phyloP scores from a whole-genome alignment of 2,797 vertebrate genomes.

The Tolypeutes matacus region DNA sequence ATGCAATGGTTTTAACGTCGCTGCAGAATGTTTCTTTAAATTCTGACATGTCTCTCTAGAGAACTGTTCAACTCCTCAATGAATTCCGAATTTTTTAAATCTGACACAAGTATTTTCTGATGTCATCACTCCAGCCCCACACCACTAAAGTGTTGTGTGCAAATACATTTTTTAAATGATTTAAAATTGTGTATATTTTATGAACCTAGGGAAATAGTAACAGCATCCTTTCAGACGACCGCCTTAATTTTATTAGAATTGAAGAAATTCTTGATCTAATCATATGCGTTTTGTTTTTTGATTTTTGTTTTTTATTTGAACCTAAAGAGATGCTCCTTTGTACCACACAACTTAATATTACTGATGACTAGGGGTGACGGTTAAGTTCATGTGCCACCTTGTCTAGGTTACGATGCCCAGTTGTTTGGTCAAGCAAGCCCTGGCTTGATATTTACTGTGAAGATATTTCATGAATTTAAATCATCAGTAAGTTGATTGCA shows the following conservation, averaged over 20 bases:
- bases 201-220: slow-evolving; percentile 63
- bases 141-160: background rate
- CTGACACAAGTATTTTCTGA: background rate
- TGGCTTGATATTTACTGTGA: too few species aligned
- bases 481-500: too few species aligned
- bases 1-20: background rate
- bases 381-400: too few species aligned
- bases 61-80: background rate
- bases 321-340: background rate
- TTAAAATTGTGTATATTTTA: slow-evolving; percentile 21
- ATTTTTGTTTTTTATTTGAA: background rate
- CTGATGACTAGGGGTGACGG: background rate
- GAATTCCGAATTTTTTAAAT: background rate
- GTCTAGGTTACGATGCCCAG: too few species aligned
- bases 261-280: background rate
- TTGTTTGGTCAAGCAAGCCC: too few species aligned
- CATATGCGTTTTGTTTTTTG: background rate
- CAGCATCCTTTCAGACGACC: slow-evolving; percentile 64
- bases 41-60: slow-evolving; percentile 22
- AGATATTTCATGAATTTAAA: too few species aligned
- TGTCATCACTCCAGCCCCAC: background rate
- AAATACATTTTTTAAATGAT: background rate
- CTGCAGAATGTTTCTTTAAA: background rate
- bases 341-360: background rate
- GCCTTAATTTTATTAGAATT: background rate